phyloP scores from a whole-genome alignment of 37 sponge, comb jelly and placozoan genomes.

The Beroe forskalii region DNA sequence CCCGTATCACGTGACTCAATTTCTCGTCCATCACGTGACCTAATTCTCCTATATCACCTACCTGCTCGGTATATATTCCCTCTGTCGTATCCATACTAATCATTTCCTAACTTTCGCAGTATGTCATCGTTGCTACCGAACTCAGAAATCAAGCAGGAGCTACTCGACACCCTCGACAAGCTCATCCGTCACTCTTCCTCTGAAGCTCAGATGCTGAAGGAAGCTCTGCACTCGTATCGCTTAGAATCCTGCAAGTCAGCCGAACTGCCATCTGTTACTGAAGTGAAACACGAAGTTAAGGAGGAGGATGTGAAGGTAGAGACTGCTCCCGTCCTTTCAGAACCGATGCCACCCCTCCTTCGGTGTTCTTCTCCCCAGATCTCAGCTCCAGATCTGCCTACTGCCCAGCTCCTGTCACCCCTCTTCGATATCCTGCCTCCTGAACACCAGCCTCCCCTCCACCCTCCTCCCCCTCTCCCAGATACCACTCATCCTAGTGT shows the following conservation, averaged over 20 bases:
- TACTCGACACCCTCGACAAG: constrained; percentile 40
- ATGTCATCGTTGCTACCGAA: neutral
- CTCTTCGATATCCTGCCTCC: no score
- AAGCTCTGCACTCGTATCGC: neutral
- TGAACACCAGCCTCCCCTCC: neutral
- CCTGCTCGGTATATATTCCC: no score
- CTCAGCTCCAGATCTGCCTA: no score
- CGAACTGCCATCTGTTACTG: no score
- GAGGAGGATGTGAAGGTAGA: neutral
- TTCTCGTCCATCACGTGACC: no score
- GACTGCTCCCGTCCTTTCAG: neutral
- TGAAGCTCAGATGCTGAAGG: neutral
- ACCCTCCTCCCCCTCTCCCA: neutral
- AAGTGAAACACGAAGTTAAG: constrained; percentile 2
- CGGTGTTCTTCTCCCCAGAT: neutral
- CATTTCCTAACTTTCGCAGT: neutral
- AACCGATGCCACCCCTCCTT: neutral
- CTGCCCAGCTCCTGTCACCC: no score
- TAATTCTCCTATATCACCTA: no score
- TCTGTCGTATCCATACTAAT: no score
- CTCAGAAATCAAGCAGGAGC: constrained; percentile 15
- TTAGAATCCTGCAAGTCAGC: neutral
- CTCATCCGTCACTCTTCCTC: neutral
- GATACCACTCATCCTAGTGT: no score
- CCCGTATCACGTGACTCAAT: no score